Percentiles rank a stretch among this genome's conserved stretches.
phyloP scores from a whole-genome alignment of 2,888 invertebrate species.

The Drosophila cracens region DNA sequence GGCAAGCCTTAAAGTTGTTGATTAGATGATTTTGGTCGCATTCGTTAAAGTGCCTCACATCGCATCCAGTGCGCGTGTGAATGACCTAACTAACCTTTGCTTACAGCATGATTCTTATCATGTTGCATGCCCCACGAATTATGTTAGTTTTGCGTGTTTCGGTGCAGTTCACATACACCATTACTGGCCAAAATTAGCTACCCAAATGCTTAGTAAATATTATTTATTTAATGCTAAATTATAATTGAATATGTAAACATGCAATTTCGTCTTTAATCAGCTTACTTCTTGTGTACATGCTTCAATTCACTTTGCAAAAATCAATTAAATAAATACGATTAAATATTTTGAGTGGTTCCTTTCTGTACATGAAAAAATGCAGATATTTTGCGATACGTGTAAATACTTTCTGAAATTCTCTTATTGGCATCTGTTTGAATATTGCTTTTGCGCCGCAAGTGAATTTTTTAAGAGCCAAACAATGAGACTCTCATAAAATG shows the following conservation, averaged over 20 bases:
- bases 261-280: neutral
- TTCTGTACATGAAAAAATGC: conserved; percentile 15
- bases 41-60: conserved; percentile 15
- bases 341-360: neutral
- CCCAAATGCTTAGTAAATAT: conserved; percentile 33
- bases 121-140: conserved; percentile 17
- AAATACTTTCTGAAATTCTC: neutral
- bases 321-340: conserved; percentile 6
- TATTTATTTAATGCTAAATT: conserved; percentile 29
- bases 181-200: conserved; percentile 1
- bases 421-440: neutral
- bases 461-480: conserved; percentile 10
- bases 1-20: conserved; percentile 25
- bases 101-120: conserved; percentile 13
- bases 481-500: conserved; percentile 11
- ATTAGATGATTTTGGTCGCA: conserved; percentile 38
- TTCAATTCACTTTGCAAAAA: neutral
- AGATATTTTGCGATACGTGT: conserved; percentile 17
- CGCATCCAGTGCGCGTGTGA: conserved; percentile 44
- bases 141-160: conserved; percentile 41
- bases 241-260: conserved; percentile 26
- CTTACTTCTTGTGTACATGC: neutral
- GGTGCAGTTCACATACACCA: conserved; percentile 26
- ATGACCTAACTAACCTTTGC: conserved; percentile 19
- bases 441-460: conserved; percentile 19